Evolutionary conservation across 2,797 vertebrate genomes (phyloP).

Genomic region (Champsocephalus esox): DNA sequence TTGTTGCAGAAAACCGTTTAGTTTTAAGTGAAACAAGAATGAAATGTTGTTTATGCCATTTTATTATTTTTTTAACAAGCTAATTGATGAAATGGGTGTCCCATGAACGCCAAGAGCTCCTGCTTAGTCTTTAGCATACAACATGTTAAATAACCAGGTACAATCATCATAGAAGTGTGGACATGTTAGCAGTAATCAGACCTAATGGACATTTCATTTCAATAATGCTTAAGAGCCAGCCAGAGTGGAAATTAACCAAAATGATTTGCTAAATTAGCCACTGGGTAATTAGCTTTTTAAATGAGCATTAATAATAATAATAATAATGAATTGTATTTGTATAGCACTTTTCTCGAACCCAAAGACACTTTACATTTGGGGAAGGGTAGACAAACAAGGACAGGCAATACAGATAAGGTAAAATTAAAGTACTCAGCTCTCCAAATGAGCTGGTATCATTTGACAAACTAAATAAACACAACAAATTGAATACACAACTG

Average conservation of each 20-base stretch:
- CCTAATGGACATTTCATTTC: neutral
- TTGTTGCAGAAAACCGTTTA: slow-evolving; percentile 9
- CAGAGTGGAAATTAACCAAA: neutral
- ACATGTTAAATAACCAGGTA: neutral
- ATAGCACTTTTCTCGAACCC: too few species aligned
- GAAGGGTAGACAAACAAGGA: too few species aligned
- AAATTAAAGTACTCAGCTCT: neutral
- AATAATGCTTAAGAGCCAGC: neutral
- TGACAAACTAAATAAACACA: neutral
- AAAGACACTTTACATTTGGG: too few species aligned
- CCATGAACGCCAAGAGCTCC: neutral
- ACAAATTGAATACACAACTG: too few species aligned
- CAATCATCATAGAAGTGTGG: neutral
- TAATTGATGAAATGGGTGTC: slow-evolving; percentile 2
- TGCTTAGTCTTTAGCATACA: neutral
- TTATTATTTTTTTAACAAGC: neutral
- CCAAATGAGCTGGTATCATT: neutral
- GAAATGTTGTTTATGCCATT: slow-evolving; percentile 2
- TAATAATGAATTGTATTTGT: too few species aligned
- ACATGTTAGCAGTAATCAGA: neutral
- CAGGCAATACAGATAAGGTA: too few species aligned
- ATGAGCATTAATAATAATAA: too few species aligned
- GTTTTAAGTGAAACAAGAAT: slow-evolving; percentile 20
- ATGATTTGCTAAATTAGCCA: neutral
- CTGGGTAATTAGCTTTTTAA: too few species aligned